Base-by-base conservation (phyloP, 2,113 vertebrate genomes). In the Erinaceus europaeus region DNA sequence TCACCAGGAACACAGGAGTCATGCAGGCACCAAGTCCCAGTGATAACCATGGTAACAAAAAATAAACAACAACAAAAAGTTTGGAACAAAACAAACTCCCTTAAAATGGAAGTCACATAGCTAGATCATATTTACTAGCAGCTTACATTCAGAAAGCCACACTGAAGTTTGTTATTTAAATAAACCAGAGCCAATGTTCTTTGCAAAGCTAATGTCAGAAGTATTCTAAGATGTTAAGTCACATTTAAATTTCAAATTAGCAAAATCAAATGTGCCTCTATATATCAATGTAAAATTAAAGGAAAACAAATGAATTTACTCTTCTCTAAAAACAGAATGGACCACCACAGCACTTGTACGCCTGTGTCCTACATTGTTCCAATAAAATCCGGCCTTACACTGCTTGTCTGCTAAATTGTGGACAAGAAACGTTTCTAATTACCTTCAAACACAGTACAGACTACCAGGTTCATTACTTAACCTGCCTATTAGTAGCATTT, bases 241-340 rank as follows among this genome's bases (percentile, higher is more conserved):
- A 50, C 34, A 71, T 61, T 67, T 67, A 55, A 53, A 81, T 34
- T 52, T 90, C 65, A 57, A 77, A 62, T 76, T 71, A 81, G 71
- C 34, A 77, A 84, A 68, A 90, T 40, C 21, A 84, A 88, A 78
- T 46, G 55, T 78, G 53, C 13, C 11, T 59, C 32, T 84, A 68
- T 77, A 72, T 53, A 79, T 25, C 55, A 73, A 77, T 73, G 18
- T 79, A 20, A 88, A 80, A 61, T 55, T 68, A 52, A 74, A 4
- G 32, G 48, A 86, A 77, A 53, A 6, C 50, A 91, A 84, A 89
- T 44, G 15, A 32, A 71, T 7, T 86, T 38, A 72, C 20, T 89
- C 23, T 57, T 55, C 55, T 68, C 72, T 91, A 92, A 92, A 92
- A 93, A 69, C 32, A 79, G 86, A 69, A 86, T 0, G 46, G 17